Evolutionary conservation across 2,113 vertebrate genomes (phyloP), one percentile per base, ranked within the genome.

Genomic region (Sebastes schlegelii): DNA sequence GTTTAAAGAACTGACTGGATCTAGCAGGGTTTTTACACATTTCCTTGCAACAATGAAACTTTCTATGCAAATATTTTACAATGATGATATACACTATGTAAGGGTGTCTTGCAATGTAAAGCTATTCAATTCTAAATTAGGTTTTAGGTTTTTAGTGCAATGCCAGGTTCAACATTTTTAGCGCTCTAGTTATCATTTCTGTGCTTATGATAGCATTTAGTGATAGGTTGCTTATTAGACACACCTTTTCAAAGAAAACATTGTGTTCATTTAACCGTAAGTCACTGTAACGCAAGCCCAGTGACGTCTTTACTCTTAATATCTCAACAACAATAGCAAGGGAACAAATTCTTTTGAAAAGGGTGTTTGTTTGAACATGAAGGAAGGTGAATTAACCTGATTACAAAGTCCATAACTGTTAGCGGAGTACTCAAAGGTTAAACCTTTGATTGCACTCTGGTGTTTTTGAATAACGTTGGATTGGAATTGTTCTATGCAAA

Each of bases 321-420:
- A 60, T 71, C 13, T 70, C 8, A 54, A 19, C n/a, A 55, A 34
- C n/a, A 64, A 80, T 42, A 52, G 21, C 14, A 13, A 16, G 2
- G 6, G 8, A 45, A 57, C 13, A 79, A 45, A 26, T 14, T 34
- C 34, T 34, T 12, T 80, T 57, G 5, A 52, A 43, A 63, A 54
- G 46, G 49, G 6, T 66, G 12, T 80, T 65, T 73, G 23, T 61
- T 55, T 66, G 8, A 73, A 66, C 23, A 49, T 10, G 2, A 74
- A n/a, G 9, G 10, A 54, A 62, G 8, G 6, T 26, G 42, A 68
- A 69, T 68, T 21, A n/a, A 77, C 51, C 14, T 46, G 40, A 60
- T 48, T 67, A 13, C 42, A 67, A 66, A 57, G 21, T 65, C 51
- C 49, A 46, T 17, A 73, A 26, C 67, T 13, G 12, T 72, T 17